Percentiles rank a stretch among this genome's conserved stretches.
Conservation (phyloP, 2,113 vertebrate species). For the Pelodiscus sinensis region DNA sequence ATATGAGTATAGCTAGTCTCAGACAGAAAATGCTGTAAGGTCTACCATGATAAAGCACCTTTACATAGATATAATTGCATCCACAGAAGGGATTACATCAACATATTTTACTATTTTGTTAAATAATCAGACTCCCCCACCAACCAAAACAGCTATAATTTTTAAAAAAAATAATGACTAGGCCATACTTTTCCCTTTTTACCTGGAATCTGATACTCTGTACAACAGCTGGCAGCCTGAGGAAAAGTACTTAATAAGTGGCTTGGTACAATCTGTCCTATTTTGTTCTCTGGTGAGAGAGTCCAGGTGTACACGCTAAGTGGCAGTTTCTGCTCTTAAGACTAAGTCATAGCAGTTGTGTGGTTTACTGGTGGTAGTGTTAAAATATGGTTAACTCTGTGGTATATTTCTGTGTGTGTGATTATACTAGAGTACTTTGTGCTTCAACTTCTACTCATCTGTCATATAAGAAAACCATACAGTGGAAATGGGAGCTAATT, state of each 20-base stretch:
- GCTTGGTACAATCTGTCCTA: neutral
- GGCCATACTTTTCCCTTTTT: neutral
- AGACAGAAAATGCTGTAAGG: neutral
- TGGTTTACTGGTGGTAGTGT: neutral
- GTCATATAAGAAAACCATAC: fast-evolving
- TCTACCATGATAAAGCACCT: neutral
- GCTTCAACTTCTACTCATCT: neutral
- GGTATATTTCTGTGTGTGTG: neutral
- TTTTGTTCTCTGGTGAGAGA: neutral
- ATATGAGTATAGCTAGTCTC: neutral
- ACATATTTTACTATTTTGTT: neutral
- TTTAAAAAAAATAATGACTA: neutral
- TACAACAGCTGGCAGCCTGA: neutral
- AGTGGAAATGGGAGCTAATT: neutral
- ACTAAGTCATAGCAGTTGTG: neutral
- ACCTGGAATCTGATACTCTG: neutral
- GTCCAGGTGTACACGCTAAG: neutral
- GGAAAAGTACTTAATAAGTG: constrained; percentile 12
- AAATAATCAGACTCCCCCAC: too few relatives aligned
- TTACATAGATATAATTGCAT: neutral
- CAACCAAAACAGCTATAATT: neutral
- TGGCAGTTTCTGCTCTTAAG: neutral
- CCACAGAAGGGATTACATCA: neutral
- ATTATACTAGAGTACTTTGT: neutral
- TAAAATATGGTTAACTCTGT: neutral